Base-by-base conservation (phyloP, 2,888 invertebrate species). In the Morpho deidamia region DNA sequence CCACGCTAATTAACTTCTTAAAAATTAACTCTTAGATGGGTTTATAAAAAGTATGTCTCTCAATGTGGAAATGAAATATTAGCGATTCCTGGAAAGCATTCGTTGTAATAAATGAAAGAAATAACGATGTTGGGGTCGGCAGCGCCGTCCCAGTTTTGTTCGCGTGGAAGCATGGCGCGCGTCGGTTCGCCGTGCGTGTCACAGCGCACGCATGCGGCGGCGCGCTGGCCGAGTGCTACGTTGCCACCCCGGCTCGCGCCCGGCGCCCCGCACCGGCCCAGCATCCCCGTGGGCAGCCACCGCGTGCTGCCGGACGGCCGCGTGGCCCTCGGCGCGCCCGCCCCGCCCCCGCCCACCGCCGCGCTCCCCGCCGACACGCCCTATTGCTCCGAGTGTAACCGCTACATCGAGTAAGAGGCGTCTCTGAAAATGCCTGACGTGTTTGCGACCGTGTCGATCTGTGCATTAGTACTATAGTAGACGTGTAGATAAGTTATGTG, bases 371-470 rank as follows among this genome's bases (percentile, higher is more conserved):
- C 91, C 87, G 87, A 91, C 74, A 88, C 91, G 66, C 92, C 93
- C 57, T 89, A 91, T 82, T 97, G 97, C 91, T 93, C 93, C 76
- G 95, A 95, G 76, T 97, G 97, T 91, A 95, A 95, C 88, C 92
- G 94, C 83, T 92, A 94, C 77, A 96, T 97, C 84, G 94, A 95
- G 97, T 97, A 94, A 95, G 94, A 93, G 90, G 85, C 83, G 77
- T 35, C 44, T 37, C 40, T 41, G 11, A 33, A 11, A 34, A 81
- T 87, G 87, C 78, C 83, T 81, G 78, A 78, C 82, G 83, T 83
- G 83, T 86, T 86, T 88, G 88, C 88, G 81, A 84, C 87, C 88
- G 88, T 88, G 88, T 86, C 88, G 85, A 83, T 78, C 79, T 87
- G 79, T 86, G 85, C 78, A 73, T 70, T 82, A 78, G 76, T 70